Conservation (phyloP, 2,888 invertebrate species). For the Scaptomyza polygonia region DNA sequence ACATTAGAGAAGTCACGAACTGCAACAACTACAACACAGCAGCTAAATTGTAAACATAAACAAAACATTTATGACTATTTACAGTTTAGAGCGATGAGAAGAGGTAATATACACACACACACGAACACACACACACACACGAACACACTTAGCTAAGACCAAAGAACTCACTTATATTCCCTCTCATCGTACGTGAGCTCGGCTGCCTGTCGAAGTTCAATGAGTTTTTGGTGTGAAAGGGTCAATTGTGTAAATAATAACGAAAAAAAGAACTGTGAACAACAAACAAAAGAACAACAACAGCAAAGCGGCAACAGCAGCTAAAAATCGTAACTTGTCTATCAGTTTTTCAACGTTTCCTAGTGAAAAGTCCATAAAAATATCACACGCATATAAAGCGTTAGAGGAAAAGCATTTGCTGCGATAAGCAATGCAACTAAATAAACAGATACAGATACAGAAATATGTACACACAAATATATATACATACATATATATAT, state of each 20-base stretch:
- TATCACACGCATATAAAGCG: constrained; percentile 65
- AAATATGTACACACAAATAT: constrained; percentile 23
- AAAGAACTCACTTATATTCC: constrained; percentile 22
- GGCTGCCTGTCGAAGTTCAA: constrained; percentile 70
- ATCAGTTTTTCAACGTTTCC: constrained; percentile 31
- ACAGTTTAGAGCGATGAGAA: constrained; percentile 63
- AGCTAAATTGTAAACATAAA: constrained; percentile 78
- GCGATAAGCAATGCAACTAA: constrained; percentile 73
- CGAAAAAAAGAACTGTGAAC: constrained; percentile 70
- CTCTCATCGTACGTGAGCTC: constrained; percentile 55
- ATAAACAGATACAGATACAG: constrained; percentile 53
- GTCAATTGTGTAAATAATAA: constrained; percentile 79
- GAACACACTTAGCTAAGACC: constrained; percentile 21
- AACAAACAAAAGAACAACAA: constrained; percentile 32
- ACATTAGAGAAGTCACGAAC: constrained; percentile 76
- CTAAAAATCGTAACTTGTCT: constrained; percentile 59
- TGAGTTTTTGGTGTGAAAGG: constrained; percentile 76
- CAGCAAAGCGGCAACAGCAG: constrained; percentile 42
- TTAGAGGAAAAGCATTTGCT: constrained; percentile 58
- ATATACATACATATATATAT: constrained; percentile 7
- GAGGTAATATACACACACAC: constrained; percentile 33
- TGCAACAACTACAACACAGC: constrained; percentile 67
- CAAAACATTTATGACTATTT: constrained; percentile 79
- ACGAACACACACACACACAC: constrained; percentile 8
- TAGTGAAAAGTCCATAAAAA: constrained; percentile 60